These are phyloP conservation scores for Argyrosomus regius DNA, from an alignment of 2,797 vertebrate species.

Conservation along the genomic window DNA sequence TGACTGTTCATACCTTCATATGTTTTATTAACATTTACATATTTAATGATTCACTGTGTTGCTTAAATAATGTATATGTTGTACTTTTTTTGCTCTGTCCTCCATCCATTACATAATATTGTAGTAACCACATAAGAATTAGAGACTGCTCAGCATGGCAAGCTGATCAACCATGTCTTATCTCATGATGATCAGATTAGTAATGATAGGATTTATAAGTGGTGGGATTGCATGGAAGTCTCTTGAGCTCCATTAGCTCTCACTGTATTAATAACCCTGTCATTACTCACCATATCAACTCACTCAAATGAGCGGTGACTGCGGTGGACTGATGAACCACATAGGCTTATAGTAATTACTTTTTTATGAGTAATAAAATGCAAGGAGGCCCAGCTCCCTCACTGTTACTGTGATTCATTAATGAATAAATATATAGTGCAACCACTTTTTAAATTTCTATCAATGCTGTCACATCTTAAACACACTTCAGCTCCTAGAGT, in stretches of 20 bases:
- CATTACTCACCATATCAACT: neutral
- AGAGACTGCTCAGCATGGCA: neutral
- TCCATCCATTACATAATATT: neutral
- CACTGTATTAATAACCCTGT: neutral
- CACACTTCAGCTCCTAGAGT: neutral
- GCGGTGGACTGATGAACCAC: neutral
- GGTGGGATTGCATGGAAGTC: constrained; percentile 7
- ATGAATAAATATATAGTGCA: neutral
- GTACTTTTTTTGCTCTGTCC: neutral
- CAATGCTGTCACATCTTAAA: neutral
- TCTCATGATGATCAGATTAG: neutral
- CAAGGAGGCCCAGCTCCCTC: neutral
- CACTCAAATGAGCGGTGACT: neutral
- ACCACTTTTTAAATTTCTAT: neutral
- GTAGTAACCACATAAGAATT: neutral
- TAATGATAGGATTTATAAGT: constrained; percentile 8
- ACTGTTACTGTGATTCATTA: neutral
- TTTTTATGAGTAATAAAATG: neutral
- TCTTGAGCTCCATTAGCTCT: constrained; percentile 19
- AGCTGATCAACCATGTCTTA: neutral
- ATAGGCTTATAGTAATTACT: neutral
- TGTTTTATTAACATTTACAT: neutral
- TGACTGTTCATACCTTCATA: neutral
- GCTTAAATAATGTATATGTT: neutral
- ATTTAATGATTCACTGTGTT: neutral